Percentiles rank a stretch among this genome's conserved stretches.
phyloP scores from a whole-genome alignment of 2,113 vertebrate genomes.

The Platichthys stellatus region DNA sequence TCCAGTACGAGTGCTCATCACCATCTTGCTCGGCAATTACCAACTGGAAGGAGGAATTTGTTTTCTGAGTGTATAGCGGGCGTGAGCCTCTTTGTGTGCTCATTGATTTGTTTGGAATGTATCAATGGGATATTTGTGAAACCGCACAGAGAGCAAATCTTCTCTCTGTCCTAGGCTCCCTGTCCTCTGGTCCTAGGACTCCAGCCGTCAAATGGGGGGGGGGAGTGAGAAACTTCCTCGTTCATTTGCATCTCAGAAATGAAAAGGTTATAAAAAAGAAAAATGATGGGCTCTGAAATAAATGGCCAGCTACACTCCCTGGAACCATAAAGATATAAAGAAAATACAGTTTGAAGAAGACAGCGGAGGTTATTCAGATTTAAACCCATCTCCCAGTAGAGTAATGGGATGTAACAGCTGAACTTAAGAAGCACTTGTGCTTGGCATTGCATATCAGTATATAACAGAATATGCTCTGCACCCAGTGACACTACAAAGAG shows the following conservation, averaged over 20 bases:
- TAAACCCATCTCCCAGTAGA: background rate
- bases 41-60: slow-evolving; percentile 14
- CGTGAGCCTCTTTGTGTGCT: background rate
- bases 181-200: background rate
- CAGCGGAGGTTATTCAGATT: background rate
- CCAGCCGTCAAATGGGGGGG: background rate
- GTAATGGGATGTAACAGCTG: slow-evolving; percentile 6
- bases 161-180: background rate
- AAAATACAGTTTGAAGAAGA: background rate
- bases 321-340: background rate
- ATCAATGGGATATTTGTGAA: slow-evolving; percentile 10
- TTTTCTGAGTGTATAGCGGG: slow-evolving; percentile 11
- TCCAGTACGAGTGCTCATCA: slow-evolving; percentile 27
- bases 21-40: slow-evolving; percentile 50
- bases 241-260: too few relatives aligned
- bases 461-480: background rate
- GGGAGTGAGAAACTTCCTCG: too few relatives aligned
- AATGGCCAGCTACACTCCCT: background rate
- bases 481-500: background rate
- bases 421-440: slow-evolving; percentile 20
- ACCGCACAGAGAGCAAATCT: background rate
- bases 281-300: background rate
- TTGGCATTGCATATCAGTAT: background rate
- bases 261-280: too few relatives aligned
- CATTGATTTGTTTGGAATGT: slow-evolving; percentile 8